A percentile compares a stretch with the other conserved stretches of the same genome.
Conservation (phyloP, 2,888 invertebrate genomes). For the Xestoiulus laeticollis region DNA sequence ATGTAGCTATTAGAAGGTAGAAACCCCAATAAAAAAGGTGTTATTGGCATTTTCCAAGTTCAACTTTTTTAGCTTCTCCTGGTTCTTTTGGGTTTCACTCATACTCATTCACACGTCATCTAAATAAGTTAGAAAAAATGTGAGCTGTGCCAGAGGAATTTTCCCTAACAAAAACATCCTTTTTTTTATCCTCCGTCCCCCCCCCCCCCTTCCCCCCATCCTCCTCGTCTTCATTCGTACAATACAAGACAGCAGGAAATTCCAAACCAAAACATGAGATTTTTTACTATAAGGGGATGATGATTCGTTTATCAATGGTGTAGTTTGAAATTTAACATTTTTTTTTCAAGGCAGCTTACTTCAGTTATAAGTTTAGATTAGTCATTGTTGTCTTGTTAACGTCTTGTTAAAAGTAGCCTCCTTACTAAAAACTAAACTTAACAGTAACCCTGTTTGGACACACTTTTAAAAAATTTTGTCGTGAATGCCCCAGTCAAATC, state of each 20-base stretch:
- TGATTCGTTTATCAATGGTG: neutral
- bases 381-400: neutral
- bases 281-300: neutral
- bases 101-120: neutral
- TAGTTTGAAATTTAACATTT: neutral
- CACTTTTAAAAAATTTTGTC: too few relatives aligned
- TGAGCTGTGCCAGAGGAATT: slow-evolving; percentile 23
- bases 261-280: neutral
- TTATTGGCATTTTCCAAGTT: slow-evolving; percentile 23
- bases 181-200: neutral
- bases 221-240: neutral
- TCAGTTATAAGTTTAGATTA: neutral
- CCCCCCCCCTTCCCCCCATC: neutral
- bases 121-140: slow-evolving; percentile 8
- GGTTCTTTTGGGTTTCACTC: neutral
- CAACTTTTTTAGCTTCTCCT: neutral
- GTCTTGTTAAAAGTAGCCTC: neutral
- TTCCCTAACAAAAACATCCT: neutral
- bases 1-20: neutral
- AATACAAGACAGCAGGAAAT: slow-evolving; percentile 27
- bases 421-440: too few relatives aligned
- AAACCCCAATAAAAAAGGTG: neutral
- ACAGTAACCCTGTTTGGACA: too few relatives aligned
- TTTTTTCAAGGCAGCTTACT: neutral
- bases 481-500: too few relatives aligned